Conservation (phyloP, 2,113 vertebrate genomes). For the Pelodiscus sinensis region DNA sequence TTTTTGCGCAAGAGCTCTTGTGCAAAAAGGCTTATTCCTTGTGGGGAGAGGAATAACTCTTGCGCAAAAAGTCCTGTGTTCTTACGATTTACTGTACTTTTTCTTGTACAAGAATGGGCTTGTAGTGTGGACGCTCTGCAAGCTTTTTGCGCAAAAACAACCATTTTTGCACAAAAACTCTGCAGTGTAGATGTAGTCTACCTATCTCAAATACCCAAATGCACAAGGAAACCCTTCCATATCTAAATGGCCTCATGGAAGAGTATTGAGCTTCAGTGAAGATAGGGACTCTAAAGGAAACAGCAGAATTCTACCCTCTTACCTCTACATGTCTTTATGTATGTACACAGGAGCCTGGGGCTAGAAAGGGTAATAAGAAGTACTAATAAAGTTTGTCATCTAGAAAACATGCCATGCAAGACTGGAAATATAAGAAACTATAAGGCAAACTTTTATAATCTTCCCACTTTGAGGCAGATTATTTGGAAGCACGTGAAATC, state of each 20-base stretch:
- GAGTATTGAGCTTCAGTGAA: slow-evolving; percentile 7
- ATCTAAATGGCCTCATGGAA: background rate
- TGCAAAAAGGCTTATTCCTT: no score
- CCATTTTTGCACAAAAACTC: no score
- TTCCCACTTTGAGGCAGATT: slow-evolving; percentile 7
- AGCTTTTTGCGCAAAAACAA: no score
- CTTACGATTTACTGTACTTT: no score
- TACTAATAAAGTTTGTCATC: slow-evolving; percentile 34
- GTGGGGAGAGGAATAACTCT: no score
- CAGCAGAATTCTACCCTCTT: background rate
- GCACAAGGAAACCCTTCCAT: background rate
- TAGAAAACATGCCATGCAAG: slow-evolving; percentile 26
- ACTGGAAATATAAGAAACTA: slow-evolving; percentile 1
- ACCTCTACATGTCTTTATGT: background rate
- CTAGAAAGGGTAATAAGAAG: background rate
- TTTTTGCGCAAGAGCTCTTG: no score
- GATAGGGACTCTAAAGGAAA: background rate
- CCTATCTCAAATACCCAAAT: background rate
- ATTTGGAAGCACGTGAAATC: slow-evolving; percentile 23
- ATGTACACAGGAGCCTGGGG: background rate
- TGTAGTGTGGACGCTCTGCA: no score
- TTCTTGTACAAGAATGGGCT: no score
- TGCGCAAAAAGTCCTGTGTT: no score
- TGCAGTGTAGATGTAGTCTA: background rate
- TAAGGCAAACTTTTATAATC: slow-evolving; percentile 24